These are phyloP conservation scores for Drosophila busckii DNA, from an alignment of 1,140 invertebrate species.

Conservation along the genomic window DNA sequence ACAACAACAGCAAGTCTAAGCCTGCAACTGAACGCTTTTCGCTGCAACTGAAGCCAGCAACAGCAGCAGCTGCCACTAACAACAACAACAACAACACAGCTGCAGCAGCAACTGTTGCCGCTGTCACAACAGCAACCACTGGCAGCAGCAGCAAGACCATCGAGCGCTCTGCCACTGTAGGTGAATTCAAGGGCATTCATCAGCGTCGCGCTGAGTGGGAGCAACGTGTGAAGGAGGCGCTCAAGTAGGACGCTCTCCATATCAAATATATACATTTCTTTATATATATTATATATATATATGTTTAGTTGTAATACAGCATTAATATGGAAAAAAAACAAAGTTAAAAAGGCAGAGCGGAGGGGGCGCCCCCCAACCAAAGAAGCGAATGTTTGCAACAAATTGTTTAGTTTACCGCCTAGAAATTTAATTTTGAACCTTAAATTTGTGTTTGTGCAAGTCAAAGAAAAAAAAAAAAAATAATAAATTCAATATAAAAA, in stretches of 20 bases:
- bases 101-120: neutral
- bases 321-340: no score
- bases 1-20: neutral
- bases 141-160: constrained; percentile 41
- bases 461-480: constrained; percentile 28
- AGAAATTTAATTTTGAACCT: constrained; percentile 8
- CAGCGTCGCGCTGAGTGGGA: constrained; percentile 88
- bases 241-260: constrained; percentile 58
- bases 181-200: constrained; percentile 84
- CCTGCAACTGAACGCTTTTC: constrained; percentile 1
- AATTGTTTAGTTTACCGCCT: constrained; percentile 28
- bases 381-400: constrained; percentile 25
- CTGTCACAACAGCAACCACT: neutral
- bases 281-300: constrained; percentile 1
- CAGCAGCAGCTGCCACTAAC: constrained; percentile 7
- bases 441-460: constrained; percentile 40
- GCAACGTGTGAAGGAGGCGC: constrained; percentile 84
- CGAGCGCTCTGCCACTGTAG: constrained; percentile 68
- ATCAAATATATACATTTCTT: neutral
- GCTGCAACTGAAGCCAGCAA: constrained; percentile 5
- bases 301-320: neutral
- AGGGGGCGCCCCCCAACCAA: no score
- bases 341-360: no score
- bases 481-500: constrained; percentile 7
- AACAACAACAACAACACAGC: neutral